Conservation (phyloP, 1,140 invertebrate genomes). For the Zophobas atratus region DNA sequence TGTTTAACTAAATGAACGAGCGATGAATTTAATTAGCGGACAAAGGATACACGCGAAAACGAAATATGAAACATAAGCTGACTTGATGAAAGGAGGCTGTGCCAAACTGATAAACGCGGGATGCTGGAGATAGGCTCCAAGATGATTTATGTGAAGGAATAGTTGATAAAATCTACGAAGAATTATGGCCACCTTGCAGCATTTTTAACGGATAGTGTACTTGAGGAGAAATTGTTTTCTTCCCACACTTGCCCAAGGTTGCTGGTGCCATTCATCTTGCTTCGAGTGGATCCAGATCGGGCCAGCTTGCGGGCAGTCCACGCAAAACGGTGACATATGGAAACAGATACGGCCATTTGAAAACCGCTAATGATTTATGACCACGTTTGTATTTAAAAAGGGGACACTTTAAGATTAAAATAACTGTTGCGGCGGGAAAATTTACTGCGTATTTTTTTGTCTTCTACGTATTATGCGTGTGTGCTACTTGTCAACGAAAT, state of each 20-base stretch:
- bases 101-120: slow-evolving; percentile 29
- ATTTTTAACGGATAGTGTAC: slow-evolving; percentile 19
- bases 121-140: background rate
- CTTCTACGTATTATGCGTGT: too few relatives aligned
- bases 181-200: slow-evolving; percentile 32
- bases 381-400: too few relatives aligned
- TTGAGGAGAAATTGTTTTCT: slow-evolving; percentile 27
- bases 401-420: too few relatives aligned
- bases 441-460: too few relatives aligned
- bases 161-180: slow-evolving; percentile 23
- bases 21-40: slow-evolving; percentile 33
- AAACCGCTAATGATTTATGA: too few relatives aligned
- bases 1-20: slow-evolving; percentile 11
- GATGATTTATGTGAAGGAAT: slow-evolving; percentile 31
- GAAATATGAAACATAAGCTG: slow-evolving; percentile 1
- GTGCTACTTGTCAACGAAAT: too few relatives aligned
- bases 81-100: slow-evolving; percentile 25
- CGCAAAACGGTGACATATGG: background rate
- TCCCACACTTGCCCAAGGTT: slow-evolving; percentile 26
- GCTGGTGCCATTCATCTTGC: background rate
- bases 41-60: background rate
- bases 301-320: background rate
- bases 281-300: background rate
- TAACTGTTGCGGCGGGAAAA: too few relatives aligned
- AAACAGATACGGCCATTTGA: background rate